A percentile compares a stretch with the other conserved stretches of the same genome.
Evolutionary conservation across 2,797 vertebrate genomes (phyloP).

Genomic region (Morus bassanus): DNA sequence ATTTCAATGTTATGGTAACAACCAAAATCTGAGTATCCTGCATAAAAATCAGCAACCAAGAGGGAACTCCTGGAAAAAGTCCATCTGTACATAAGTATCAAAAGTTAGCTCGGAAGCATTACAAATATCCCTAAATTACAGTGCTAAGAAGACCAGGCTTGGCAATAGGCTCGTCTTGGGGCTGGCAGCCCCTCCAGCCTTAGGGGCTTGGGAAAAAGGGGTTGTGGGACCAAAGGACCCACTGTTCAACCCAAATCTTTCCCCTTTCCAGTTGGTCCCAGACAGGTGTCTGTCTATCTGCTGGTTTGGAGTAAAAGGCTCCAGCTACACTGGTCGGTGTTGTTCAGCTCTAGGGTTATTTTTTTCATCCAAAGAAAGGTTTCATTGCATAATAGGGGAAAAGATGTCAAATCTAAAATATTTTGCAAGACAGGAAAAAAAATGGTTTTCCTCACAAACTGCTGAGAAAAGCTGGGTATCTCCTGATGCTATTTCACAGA

Average conservation of each 20-base stretch:
- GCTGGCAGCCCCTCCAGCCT: background rate
- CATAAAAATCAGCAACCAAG: background rate
- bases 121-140: background rate
- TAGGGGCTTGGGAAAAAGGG: background rate
- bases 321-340: background rate
- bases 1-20: background rate
- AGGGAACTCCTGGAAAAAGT: background rate
- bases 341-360: background rate
- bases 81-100: background rate
- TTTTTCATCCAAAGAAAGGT: background rate
- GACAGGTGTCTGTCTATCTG: background rate
- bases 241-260: background rate
- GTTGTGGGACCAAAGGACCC: background rate
- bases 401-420: background rate
- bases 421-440: background rate
- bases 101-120: background rate
- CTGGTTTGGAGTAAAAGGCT: background rate
- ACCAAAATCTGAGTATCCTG: background rate
- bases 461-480: background rate
- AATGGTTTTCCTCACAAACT: background rate
- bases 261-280: background rate
- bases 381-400: background rate
- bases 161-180: accelerated
- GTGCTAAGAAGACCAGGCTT: background rate
- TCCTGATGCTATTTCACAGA: background rate